Percentiles rank a stretch among this genome's conserved stretches.
These are phyloP conservation scores for Manduca sexta DNA, from an alignment of 1,140 invertebrate genomes.

Conservation along the genomic window DNA sequence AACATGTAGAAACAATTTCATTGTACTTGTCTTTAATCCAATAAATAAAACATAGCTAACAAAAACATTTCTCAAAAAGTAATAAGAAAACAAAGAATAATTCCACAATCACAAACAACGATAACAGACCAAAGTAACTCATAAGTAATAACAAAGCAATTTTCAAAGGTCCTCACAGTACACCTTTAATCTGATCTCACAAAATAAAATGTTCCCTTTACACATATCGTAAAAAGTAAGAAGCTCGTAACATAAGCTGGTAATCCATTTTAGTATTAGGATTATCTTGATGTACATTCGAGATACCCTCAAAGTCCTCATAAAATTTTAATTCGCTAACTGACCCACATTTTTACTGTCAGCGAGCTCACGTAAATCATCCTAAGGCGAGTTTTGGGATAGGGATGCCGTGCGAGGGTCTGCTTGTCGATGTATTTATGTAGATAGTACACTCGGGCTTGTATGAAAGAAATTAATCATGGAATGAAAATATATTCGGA, in stretches of 20 bases:
- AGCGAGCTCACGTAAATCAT: conserved; percentile 44
- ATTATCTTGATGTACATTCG: conserved; percentile 10
- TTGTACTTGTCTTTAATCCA: no score
- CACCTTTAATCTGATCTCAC: conserved; percentile 7
- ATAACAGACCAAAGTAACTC: background rate
- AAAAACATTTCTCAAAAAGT: no score
- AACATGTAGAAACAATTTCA: no score
- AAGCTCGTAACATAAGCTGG: conserved; percentile 16
- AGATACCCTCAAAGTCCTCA: conserved; percentile 21
- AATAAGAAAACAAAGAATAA: background rate
- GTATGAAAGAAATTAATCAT: no score
- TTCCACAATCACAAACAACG: background rate
- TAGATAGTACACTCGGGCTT: no score
- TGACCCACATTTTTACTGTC: conserved; percentile 46
- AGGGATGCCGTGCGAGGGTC: background rate
- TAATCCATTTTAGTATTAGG: conserved; percentile 17
- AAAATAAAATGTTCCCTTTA: conserved; percentile 11
- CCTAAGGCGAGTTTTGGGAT: conserved; percentile 16
- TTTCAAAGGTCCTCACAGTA: background rate
- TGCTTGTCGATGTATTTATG: no score
- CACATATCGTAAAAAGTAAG: conserved; percentile 17
- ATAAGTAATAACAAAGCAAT: no score
- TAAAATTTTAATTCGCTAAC: conserved; percentile 48
- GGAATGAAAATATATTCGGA: no score
- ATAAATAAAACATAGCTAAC: no score